These are phyloP conservation scores for Alaudala cheleensis DNA, from an alignment of 2,113 vertebrate genomes.

Conservation along the genomic window DNA sequence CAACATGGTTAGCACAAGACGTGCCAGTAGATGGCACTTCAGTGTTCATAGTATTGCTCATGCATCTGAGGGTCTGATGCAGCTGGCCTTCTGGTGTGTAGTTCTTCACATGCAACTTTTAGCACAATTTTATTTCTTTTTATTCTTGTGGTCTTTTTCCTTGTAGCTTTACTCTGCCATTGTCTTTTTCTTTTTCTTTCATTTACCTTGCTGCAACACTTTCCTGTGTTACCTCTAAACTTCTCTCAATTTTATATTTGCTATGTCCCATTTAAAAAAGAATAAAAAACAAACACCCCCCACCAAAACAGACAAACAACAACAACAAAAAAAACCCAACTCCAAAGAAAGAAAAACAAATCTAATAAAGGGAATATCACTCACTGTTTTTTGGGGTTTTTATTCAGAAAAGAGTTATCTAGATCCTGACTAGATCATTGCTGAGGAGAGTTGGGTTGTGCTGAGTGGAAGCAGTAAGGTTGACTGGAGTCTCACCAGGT, in stretches of 20 bases:
- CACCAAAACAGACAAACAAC: not conserved
- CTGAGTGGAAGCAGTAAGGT: not conserved
- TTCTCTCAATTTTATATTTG: not conserved
- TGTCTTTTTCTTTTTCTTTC: not conserved
- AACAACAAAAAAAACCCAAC: too few relatives aligned
- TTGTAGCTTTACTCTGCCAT: not conserved
- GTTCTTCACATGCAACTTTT: not conserved
- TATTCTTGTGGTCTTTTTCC: not conserved
- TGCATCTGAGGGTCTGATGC: not conserved
- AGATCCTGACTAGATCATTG: not conserved
- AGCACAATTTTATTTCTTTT: not conserved
- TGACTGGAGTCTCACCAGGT: not conserved
- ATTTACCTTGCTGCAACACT: not conserved
- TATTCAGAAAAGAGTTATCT: not conserved
- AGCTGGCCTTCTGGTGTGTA: not conserved
- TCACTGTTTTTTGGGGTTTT: not conserved
- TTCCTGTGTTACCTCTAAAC: not conserved
- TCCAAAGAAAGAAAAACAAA: not conserved
- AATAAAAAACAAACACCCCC: not conserved
- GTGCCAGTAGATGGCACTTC: slow-evolving; percentile 50
- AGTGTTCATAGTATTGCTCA: not conserved
- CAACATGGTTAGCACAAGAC: not conserved
- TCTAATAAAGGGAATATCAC: not conserved
- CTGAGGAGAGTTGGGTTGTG: not conserved
- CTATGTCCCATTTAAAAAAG: not conserved